Evolutionary conservation across 2,888 invertebrate species (phyloP).

Genomic region (Caenorhabditis virilis): DNA sequence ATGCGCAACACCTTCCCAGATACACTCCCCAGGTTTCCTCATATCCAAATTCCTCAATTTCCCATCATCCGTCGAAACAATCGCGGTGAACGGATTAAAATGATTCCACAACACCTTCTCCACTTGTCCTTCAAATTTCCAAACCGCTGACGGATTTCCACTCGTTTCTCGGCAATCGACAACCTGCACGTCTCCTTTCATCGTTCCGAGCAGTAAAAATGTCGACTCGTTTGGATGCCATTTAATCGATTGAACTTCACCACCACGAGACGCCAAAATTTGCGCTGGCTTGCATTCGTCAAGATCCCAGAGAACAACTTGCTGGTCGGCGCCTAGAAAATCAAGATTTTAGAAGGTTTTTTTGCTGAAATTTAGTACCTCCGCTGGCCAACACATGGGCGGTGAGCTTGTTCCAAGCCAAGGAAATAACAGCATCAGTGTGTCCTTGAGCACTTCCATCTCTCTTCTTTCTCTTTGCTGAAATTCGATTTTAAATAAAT

Average conservation of each 20-base stretch:
- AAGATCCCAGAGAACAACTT: conserved; percentile 89
- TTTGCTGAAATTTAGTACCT: conserved; percentile 71
- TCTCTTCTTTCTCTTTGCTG: conserved; percentile 48
- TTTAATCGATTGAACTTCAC: conserved; percentile 76
- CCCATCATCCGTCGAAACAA: conserved; percentile 72
- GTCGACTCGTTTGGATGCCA: conserved; percentile 86
- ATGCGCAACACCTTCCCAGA: conserved; percentile 53
- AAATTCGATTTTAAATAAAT: conserved; percentile 4
- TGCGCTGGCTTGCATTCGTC: conserved; percentile 79
- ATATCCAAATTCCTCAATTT: conserved; percentile 57
- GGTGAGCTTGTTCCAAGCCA: conserved; percentile 82
- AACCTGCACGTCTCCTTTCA: conserved; percentile 75
- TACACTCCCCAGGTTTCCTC: conserved; percentile 48
- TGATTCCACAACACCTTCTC: conserved; percentile 86
- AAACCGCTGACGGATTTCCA: conserved; percentile 69
- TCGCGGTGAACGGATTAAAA: conserved; percentile 80
- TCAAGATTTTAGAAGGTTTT: neutral
- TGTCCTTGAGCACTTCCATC: conserved; percentile 74
- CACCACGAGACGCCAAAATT: conserved; percentile 32
- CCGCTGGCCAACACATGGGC: conserved; percentile 84
- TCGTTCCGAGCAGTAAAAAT: conserved; percentile 81
- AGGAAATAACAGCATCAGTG: conserved; percentile 85
- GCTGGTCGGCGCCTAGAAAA: conserved; percentile 77
- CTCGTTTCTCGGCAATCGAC: conserved; percentile 50
- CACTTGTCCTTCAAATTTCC: conserved; percentile 82